These are phyloP conservation scores for Macroramphosus scolopax DNA, from an alignment of 2,797 vertebrate species.

Conservation along the genomic window DNA sequence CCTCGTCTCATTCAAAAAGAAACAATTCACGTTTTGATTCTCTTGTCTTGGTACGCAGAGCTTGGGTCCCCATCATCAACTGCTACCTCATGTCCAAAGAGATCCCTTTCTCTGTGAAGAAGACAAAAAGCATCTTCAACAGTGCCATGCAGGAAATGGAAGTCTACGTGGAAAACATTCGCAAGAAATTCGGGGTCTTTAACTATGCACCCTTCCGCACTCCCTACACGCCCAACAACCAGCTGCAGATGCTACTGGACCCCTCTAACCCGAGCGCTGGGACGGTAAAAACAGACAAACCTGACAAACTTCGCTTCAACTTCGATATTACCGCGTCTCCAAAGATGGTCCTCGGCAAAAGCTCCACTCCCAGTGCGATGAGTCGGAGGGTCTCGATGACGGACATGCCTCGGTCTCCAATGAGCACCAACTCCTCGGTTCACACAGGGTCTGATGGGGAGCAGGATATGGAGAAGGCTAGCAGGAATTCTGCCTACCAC, in stretches of 20 bases:
- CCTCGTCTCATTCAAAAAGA: slow-evolving; percentile 36
- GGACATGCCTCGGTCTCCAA: slow-evolving; percentile 95
- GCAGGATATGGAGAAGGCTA: slow-evolving; percentile 86
- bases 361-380: slow-evolving; percentile 81
- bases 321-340: slow-evolving; percentile 96
- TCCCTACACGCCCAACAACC: slow-evolving; percentile 95
- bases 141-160: slow-evolving; percentile 99
- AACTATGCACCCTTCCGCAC: slow-evolving; percentile 99
- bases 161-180: slow-evolving; percentile 97
- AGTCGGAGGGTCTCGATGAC: slow-evolving; percentile 89
- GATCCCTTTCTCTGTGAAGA: slow-evolving; percentile 99
- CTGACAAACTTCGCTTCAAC: slow-evolving; percentile 93
- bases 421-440: slow-evolving; percentile 97
- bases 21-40: too few relatives aligned
- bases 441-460: slow-evolving; percentile 96
- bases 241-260: slow-evolving; percentile 95
- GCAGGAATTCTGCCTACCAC: slow-evolving; percentile 86
- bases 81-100: slow-evolving; percentile 99
- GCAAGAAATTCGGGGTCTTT: slow-evolving; percentile 94
- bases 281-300: slow-evolving; percentile 89
- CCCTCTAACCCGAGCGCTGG: slow-evolving; percentile 89
- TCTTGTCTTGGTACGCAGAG: too few relatives aligned
- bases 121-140: slow-evolving; percentile 99
- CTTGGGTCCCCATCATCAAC: slow-evolving; percentile 99
- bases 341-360: slow-evolving; percentile 92